phyloP scores from a whole-genome alignment of 1,140 invertebrate species.

The Drosophila burlai region DNA sequence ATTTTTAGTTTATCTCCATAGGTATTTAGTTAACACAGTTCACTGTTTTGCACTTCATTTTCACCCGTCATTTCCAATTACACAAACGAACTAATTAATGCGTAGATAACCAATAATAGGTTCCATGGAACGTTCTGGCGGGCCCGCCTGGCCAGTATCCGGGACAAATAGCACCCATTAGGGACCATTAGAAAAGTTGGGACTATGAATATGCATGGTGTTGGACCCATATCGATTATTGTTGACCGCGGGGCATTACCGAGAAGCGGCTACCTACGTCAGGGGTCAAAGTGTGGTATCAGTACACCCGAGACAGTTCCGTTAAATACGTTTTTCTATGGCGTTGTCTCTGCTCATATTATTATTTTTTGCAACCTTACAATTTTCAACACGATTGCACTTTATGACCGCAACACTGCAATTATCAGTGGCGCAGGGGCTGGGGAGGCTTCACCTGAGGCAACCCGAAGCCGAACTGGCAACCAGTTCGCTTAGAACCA shows the following conservation, averaged over 20 bases:
- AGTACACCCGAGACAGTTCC: conserved; percentile 7
- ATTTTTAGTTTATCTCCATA: neutral
- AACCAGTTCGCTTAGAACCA: conserved; percentile 39
- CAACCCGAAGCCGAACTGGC: conserved; percentile 40
- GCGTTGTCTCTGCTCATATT: conserved; percentile 20
- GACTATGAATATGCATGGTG: conserved; percentile 29
- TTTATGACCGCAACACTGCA: conserved; percentile 68
- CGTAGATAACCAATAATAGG: conserved; percentile 19
- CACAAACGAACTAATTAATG: conserved; percentile 7
- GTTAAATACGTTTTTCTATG: conserved; percentile 15
- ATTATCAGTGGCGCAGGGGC: conserved; percentile 47
- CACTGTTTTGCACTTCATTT: conserved; percentile 23
- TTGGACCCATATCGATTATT: conserved; percentile 13
- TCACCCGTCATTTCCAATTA: conserved; percentile 16
- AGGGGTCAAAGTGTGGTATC: conserved; percentile 42
- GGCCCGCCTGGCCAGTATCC: conserved; percentile 26
- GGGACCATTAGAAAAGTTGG: conserved; percentile 24
- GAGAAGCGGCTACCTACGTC: conserved; percentile 29
- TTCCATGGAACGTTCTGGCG: conserved; percentile 19
- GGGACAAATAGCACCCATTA: conserved; percentile 46
- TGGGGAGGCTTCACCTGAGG: conserved; percentile 20
- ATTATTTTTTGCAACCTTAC: conserved; percentile 65
- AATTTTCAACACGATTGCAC: conserved; percentile 76
- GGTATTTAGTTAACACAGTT: conserved; percentile 2
- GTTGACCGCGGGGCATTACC: conserved; percentile 8